A percentile compares a stretch with the other conserved stretches of the same genome.
Evolutionary conservation across 2,113 vertebrate species (phyloP).

Genomic region (Puffinus mauretanicus): DNA sequence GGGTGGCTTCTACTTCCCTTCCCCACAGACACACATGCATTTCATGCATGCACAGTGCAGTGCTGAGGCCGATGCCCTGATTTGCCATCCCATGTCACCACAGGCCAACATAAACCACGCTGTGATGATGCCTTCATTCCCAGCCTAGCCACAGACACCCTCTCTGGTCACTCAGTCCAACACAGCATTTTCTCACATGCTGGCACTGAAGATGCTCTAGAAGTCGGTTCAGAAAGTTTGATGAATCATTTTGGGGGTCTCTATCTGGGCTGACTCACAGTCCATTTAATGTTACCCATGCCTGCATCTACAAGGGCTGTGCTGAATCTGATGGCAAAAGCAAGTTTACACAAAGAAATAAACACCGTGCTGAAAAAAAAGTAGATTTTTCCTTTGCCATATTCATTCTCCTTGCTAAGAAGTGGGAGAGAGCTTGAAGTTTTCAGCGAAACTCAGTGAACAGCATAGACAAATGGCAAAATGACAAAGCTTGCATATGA

Average conservation of each 20-base stretch:
- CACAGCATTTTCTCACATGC: neutral
- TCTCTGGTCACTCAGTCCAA: neutral
- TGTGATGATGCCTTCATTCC: neutral
- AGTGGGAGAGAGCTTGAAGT: neutral
- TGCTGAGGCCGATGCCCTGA: fast-evolving
- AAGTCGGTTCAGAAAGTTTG: neutral
- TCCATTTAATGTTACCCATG: neutral
- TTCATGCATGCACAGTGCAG: neutral
- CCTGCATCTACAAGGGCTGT: neutral
- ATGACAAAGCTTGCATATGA: neutral
- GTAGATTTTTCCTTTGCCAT: neutral
- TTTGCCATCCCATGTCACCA: neutral
- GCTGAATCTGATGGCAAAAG: neutral
- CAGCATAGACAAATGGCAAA: neutral
- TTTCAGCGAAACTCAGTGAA: neutral
- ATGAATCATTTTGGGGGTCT: neutral
- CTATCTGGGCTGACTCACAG: neutral
- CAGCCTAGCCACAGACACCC: neutral
- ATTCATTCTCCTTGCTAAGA: neutral
- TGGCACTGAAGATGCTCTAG: neutral
- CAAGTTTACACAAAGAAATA: neutral
- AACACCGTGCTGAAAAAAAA: neutral
- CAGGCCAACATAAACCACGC: neutral
- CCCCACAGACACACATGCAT: neutral
- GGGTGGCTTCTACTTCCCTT: neutral